Percentiles rank a stretch among this genome's conserved stretches.
phyloP scores from a whole-genome alignment of 1,140 invertebrate species.

The Panulirus ornatus region DNA sequence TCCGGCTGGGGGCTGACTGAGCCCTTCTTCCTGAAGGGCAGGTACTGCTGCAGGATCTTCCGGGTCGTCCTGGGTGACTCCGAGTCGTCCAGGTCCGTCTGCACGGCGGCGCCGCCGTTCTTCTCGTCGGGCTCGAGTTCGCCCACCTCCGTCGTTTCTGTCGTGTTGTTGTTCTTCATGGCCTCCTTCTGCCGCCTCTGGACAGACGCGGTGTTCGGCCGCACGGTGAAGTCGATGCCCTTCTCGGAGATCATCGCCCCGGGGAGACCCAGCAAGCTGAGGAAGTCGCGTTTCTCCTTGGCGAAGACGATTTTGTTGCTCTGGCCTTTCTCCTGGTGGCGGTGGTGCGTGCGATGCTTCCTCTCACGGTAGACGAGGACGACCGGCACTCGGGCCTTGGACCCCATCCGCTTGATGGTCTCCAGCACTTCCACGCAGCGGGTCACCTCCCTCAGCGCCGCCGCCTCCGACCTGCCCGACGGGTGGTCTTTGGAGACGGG shows the following conservation, averaged over 20 bases:
- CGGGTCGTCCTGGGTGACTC: constrained; percentile 34
- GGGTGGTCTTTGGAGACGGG: not conserved
- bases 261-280: constrained; percentile 69
- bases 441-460: constrained; percentile 16
- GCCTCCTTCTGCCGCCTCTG: not conserved
- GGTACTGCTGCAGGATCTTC: constrained; percentile 42
- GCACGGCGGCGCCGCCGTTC: constrained; percentile 40
- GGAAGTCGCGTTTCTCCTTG: constrained; percentile 72
- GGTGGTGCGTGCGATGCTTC: constrained; percentile 67
- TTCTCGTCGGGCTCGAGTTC: constrained; percentile 58
- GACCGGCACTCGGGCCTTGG: constrained; percentile 62
- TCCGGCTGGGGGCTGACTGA: constrained; percentile 64
- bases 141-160: constrained; percentile 9
- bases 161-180: constrained; percentile 14
- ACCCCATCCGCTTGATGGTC: constrained; percentile 60
- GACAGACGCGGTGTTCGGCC: constrained; percentile 57
- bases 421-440: constrained; percentile 36
- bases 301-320: constrained; percentile 73
- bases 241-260: constrained; percentile 72
- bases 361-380: constrained; percentile 72
- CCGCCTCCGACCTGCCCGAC: not conserved
- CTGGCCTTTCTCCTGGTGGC: constrained; percentile 73
- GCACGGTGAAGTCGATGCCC: constrained; percentile 70
- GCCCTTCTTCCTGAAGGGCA: constrained; percentile 64
- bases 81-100: not conserved